These are phyloP conservation scores for Augochlorella aurata DNA, from an alignment of 2,888 invertebrate genomes.

Conservation along the genomic window DNA sequence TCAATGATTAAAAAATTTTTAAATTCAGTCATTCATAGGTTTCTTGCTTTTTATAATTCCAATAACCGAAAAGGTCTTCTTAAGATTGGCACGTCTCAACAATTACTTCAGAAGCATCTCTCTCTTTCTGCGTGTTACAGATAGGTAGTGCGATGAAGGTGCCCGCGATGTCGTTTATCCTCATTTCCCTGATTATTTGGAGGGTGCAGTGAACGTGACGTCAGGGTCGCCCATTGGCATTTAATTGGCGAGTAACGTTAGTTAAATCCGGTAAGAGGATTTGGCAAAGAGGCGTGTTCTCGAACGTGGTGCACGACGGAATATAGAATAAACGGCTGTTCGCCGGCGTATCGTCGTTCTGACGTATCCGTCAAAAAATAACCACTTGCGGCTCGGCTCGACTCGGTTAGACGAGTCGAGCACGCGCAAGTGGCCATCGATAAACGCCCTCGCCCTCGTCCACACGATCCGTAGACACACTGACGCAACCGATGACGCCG, in stretches of 20 bases:
- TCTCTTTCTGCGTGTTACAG: background rate
- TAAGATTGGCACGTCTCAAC: background rate
- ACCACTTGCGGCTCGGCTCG: conserved; percentile 61
- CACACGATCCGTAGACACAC: conserved; percentile 24
- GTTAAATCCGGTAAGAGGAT: conserved; percentile 56
- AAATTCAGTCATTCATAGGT: too few species aligned
- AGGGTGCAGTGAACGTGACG: conserved; percentile 7
- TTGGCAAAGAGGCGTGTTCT: conserved; percentile 48
- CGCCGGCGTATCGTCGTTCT: conserved; percentile 39
- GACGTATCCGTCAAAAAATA: conserved; percentile 67
- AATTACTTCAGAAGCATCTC: background rate
- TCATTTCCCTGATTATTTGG: background rate
- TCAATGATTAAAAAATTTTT: background rate
- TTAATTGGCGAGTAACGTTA: conserved; percentile 58
- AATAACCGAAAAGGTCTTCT: background rate
- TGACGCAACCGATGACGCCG: conserved; percentile 62
- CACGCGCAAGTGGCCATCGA: conserved; percentile 60
- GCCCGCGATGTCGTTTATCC: background rate
- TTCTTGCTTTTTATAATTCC: too few species aligned
- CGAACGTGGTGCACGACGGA: conserved; percentile 19
- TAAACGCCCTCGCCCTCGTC: conserved; percentile 45
- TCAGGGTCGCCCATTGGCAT: conserved; percentile 39
- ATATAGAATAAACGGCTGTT: conserved; percentile 37
- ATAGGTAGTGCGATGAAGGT: background rate
- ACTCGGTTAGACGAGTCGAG: conserved; percentile 23